A percentile compares a stretch with the other conserved stretches of the same genome.
These are phyloP conservation scores for Aphaenogaster ashmeadi DNA, from an alignment of 1,140 invertebrate species.

Conservation along the genomic window DNA sequence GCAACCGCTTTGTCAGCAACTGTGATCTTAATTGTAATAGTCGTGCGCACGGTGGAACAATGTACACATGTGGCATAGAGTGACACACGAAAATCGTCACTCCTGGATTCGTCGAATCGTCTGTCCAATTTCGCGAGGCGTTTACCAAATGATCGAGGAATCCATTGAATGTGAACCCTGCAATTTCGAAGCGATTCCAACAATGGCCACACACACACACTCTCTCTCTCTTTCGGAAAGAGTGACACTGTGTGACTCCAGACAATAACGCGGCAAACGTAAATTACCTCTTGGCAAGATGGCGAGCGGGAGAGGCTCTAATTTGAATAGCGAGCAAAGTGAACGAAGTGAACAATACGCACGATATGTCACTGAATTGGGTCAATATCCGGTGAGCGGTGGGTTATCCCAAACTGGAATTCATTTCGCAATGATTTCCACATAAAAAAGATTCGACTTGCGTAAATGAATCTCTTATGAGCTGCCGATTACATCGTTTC, in stretches of 20 bases:
- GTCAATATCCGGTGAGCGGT: slow-evolving; percentile 77
- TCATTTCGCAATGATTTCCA: slow-evolving; percentile 38
- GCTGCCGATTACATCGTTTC: background rate
- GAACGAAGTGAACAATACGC: slow-evolving; percentile 79
- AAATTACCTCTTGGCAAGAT: slow-evolving; percentile 73
- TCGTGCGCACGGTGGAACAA: background rate
- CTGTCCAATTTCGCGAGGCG: slow-evolving; percentile 29
- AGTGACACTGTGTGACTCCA: slow-evolving; percentile 62
- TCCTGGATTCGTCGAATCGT: slow-evolving; percentile 2
- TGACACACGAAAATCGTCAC: slow-evolving; percentile 33
- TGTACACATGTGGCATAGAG: background rate
- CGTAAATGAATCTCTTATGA: background rate
- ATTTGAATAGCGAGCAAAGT: slow-evolving; percentile 74
- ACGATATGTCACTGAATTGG: slow-evolving; percentile 76
- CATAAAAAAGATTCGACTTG: slow-evolving; percentile 4
- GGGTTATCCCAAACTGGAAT: slow-evolving; percentile 56
- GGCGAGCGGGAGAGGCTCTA: slow-evolving; percentile 20
- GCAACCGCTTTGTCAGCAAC: slow-evolving; percentile 28
- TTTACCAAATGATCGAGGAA: slow-evolving; percentile 63
- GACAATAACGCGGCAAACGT: slow-evolving; percentile 73
- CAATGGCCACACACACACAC: slow-evolving; percentile 42
- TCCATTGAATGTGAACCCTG: slow-evolving; percentile 52
- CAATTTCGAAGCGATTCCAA: slow-evolving; percentile 68
- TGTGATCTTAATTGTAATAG: slow-evolving; percentile 50
- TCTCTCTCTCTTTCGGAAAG: slow-evolving; percentile 40